Conservation (phyloP, 2,888 invertebrate species). For the Mythimna pallens region DNA sequence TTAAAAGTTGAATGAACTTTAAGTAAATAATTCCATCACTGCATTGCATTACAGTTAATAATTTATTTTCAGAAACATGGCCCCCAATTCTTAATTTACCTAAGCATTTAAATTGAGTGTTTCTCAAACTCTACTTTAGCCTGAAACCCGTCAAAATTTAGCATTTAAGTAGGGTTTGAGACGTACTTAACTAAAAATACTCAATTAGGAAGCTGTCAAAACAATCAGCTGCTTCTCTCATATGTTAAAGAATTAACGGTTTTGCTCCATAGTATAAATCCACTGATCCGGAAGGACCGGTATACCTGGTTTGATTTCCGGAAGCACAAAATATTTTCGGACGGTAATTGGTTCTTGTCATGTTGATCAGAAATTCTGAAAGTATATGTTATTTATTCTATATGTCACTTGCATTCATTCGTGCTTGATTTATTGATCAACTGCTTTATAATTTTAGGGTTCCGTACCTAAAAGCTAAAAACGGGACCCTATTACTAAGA, state of each 20-base stretch:
- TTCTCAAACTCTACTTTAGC: too few relatives aligned
- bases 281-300: conserved; percentile 17
- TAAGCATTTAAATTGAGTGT: too few relatives aligned
- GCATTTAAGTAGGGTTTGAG: too few relatives aligned
- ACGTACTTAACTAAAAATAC: too few relatives aligned
- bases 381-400: neutral
- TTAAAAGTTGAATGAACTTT: neutral
- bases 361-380: conserved; percentile 12
- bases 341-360: conserved; percentile 1
- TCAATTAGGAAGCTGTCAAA: neutral
- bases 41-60: too few relatives aligned
- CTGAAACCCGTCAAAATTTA: too few relatives aligned
- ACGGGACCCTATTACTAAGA: too few relatives aligned
- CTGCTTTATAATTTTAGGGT: neutral
- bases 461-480: too few relatives aligned
- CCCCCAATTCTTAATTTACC: too few relatives aligned
- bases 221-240: neutral
- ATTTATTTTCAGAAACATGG: too few relatives aligned
- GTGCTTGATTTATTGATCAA: neutral
- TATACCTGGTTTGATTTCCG: conserved; percentile 22
- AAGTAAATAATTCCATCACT: neutral
- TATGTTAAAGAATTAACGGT: neutral
- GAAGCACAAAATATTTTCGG: conserved; percentile 28
- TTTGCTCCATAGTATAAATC: too few relatives aligned
- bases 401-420: neutral